Percentiles rank a stretch among this genome's conserved stretches.
phyloP scores from a whole-genome alignment of 2,113 vertebrate species.

The Bungarus multicinctus region DNA sequence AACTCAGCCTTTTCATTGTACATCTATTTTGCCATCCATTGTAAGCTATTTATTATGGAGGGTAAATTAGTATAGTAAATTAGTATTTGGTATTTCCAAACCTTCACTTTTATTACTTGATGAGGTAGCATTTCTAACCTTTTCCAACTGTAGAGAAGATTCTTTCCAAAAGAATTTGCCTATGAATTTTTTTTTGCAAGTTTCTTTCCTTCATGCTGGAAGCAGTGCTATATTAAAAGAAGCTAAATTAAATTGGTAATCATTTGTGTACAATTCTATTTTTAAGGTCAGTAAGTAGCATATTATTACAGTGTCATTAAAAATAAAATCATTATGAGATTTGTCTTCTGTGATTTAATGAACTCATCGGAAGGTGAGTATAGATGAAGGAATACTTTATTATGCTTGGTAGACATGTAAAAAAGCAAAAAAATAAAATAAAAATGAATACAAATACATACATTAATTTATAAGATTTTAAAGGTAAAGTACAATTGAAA shows the following conservation, averaged over 20 bases:
- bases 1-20: not conserved
- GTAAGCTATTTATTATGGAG: not conserved
- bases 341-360: not conserved
- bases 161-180: constrained; percentile 37
- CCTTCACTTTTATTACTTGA: not conserved
- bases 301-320: not conserved
- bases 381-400: not conserved
- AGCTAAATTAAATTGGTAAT: not conserved
- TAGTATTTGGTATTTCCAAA: not conserved
- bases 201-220: constrained; percentile 50
- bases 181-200: constrained; percentile 40
- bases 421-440: not conserved
- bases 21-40: not conserved
- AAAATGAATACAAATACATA: not conserved
- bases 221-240: constrained; percentile 25
- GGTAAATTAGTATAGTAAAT: not conserved
- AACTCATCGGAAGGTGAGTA: not conserved
- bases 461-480: not conserved
- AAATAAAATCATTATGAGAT: not conserved
- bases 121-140: constrained; percentile 7
- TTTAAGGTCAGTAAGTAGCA: not conserved
- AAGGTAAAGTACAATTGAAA: not conserved
- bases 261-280: not conserved
- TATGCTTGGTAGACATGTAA: not conserved
- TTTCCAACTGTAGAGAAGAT: constrained; percentile 22